These are phyloP conservation scores for Capitulum mitella DNA, from an alignment of 2,888 invertebrate genomes.

Conservation along the genomic window DNA sequence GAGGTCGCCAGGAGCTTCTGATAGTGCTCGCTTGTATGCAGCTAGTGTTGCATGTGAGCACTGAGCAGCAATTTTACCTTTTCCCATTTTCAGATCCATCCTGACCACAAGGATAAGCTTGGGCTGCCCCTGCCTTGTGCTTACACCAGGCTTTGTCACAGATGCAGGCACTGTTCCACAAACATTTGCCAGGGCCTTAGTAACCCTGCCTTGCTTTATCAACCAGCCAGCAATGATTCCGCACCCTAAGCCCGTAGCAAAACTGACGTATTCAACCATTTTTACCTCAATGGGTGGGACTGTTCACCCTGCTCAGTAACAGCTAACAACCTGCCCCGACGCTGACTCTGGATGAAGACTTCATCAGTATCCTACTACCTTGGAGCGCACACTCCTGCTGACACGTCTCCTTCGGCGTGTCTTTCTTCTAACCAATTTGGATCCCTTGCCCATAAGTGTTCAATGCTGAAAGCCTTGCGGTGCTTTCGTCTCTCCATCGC, in stretches of 20 bases:
- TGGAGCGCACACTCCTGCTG: no score
- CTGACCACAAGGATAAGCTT: conserved; percentile 81
- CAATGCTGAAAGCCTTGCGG: no score
- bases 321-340: no score
- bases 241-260: not conserved
- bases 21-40: conserved; percentile 64
- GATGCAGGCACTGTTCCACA: not conserved
- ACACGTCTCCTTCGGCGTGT: no score
- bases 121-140: not conserved
- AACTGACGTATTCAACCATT: not conserved
- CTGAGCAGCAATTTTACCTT: conserved; percentile 72
- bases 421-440: no score
- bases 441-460: no score
- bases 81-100: conserved; percentile 87
- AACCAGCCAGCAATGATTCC: not conserved
- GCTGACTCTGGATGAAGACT: no score
- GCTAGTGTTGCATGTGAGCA: conserved; percentile 91
- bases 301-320: no score
- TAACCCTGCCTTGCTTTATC: not conserved
- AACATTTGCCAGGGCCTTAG: not conserved
- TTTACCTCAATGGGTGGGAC: no score
- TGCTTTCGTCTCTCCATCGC: no score
- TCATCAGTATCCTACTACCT: no score
- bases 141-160: not conserved
- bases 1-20: conserved; percentile 55